Evolutionary conservation across 1,140 invertebrate species (phyloP), one percentile per base, ranked within the genome.

Genomic region (Centruroides sculpturatus): DNA sequence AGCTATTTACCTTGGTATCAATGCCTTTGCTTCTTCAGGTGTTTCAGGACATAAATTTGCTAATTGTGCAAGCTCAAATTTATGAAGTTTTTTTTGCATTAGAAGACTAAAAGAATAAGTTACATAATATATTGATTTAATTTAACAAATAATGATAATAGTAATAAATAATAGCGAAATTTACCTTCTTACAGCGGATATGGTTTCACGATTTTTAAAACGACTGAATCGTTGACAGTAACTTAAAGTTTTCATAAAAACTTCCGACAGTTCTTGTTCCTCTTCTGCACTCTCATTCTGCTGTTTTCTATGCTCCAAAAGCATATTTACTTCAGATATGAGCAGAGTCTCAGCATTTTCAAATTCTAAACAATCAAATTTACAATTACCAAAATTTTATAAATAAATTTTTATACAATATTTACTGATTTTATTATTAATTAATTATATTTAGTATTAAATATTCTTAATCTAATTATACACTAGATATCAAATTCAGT

Each of bases 231-330:
- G 81, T 69, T 94, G 87, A 41, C 92, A 95, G 69, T 99, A 98
- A 55, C 91, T 93, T 4, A 95, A 77, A 1, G 93, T 99, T 74
- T 99, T 99, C 81, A 93, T 88, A 70, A 99, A 99, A 23, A 98
- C 93, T 75, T 98, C 94, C 0, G 92, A 95, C 70, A 99, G 86
- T 76, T 97, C 92, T 75, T 97, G 93, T 72, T 98, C 95, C 67
- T 99, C 96, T 73, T 99, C 96, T 2, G 92, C 91, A 57, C 85
- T 92, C 77, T 99, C 94, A 76, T 97, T 98, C 73, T 98, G 93
- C 47, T 87, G 85, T 76, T 98, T 96, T 56, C 96, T 83, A 76
- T 99, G 93, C 70, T 99, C 92, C 63, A 99, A 75, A 60, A 99
- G 77, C 87, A 99, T 93, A 69, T 94, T 89, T 0, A 99, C 97